Evolutionary conservation across 2,888 invertebrate genomes (phyloP).

Genomic region (Nymphalis urticae): DNA sequence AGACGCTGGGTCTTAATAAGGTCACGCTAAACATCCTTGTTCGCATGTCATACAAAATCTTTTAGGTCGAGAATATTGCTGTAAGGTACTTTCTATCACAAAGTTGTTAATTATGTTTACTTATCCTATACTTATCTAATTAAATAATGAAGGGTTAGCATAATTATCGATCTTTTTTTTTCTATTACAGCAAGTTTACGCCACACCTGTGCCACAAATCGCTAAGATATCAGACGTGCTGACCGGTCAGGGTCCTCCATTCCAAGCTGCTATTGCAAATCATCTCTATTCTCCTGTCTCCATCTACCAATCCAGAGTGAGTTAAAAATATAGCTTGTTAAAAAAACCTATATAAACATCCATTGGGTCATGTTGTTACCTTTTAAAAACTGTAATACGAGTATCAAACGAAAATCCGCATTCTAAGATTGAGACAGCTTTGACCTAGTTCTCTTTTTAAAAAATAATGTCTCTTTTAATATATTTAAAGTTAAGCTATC

Average conservation of each 20-base stretch:
- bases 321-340: constrained; percentile 29
- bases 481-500: too few species aligned
- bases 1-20: constrained; percentile 24
- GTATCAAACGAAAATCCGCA: too few species aligned
- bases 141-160: too few species aligned
- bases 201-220: constrained; percentile 53
- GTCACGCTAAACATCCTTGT: constrained; percentile 13
- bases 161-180: not conserved
- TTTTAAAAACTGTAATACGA: too few species aligned
- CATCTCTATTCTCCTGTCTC: constrained; percentile 67
- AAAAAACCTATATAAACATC: not conserved
- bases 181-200: constrained; percentile 48
- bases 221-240: constrained; percentile 71
- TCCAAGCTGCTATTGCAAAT: constrained; percentile 62
- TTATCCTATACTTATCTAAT: too few species aligned
- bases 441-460: too few species aligned
- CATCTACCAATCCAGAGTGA: constrained; percentile 64
- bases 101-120: not conserved
- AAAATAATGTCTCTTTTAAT: too few species aligned
- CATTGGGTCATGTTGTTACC: too few species aligned
- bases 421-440: not conserved
- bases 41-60: constrained; percentile 13
- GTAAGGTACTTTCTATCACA: not conserved
- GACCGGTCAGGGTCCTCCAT: constrained; percentile 58
- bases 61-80: not conserved